Conservation (phyloP, 2,797 vertebrate species). For the Avahi laniger region DNA sequence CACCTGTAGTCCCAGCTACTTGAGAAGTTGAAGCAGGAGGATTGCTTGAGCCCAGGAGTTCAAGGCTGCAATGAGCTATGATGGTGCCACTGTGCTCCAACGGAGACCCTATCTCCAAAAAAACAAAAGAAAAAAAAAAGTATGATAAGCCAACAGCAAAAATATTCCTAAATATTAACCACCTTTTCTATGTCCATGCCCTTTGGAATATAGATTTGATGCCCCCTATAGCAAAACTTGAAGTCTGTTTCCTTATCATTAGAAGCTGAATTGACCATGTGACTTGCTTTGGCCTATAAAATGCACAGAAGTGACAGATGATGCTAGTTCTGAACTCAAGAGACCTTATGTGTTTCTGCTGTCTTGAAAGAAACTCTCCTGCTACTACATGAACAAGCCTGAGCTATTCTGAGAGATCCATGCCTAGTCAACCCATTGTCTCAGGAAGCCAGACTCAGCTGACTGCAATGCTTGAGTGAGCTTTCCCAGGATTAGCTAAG, state of each 20-base stretch:
- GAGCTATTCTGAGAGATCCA: not conserved
- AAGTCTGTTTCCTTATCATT: not conserved
- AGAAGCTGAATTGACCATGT: not conserved
- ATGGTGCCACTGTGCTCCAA: not conserved
- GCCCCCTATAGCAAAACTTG: not conserved
- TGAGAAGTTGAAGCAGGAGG: not conserved
- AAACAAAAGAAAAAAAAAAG: not conserved
- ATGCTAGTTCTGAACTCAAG: not conserved
- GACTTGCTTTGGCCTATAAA: not conserved
- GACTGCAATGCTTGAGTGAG: not conserved
- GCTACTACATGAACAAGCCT: not conserved
- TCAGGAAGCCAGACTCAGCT: not conserved
- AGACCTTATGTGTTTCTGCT: not conserved
- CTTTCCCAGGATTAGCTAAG: not conserved
- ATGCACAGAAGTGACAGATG: not conserved
- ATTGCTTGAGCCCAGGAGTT: not conserved
- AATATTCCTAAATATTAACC: not conserved
- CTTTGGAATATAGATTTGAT: not conserved
- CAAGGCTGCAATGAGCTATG: not conserved
- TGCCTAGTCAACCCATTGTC: not conserved
- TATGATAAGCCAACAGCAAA: not conserved
- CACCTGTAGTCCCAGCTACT: not conserved
- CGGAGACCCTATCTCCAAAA: not conserved
- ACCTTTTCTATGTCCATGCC: not conserved
- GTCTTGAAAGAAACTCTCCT: not conserved